Base-by-base conservation (phyloP, 2,888 invertebrate species). In the Idaea dimidiata region DNA sequence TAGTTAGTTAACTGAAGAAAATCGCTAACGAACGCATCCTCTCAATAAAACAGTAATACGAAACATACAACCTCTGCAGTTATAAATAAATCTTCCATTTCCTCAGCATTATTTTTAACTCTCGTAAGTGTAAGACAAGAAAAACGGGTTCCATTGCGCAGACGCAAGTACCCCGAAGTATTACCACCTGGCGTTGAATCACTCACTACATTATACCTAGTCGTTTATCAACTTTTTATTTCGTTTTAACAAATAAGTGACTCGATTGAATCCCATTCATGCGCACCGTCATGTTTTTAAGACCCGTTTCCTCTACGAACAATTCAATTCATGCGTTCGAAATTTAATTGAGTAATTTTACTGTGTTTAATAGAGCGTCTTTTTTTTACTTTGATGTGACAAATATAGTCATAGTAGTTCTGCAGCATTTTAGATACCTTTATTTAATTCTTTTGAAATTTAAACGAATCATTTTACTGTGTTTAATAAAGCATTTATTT, bases 241-340 rank as follows among this genome's bases (percentile, higher is more conserved):
- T 66, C 69, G 65, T 63, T 64, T 64, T 66, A 65, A 77, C 75
- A 74, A 77, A 77, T 77, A 79, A 78, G 78, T 79, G 79, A 77
- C 79, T 75, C 78, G 78, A 81, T 81, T 79, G 79, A 81, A 79
- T 74, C 71, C 79, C 81, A 82, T 83, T 84, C 82, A 82, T 81
- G 81, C 76, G 77, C 71, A 74, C 72, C 64, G 75, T 69, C 75
- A 74, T 78, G 79, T 77, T 73, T n/a, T 79, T 78, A 68, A 68
- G 66, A 66, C 68, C 62, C 65, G 74, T 70, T 72, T 43, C 43
- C 43, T 43, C 10, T 43, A 43, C 43, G 8, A 43, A 43, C 43
- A 43, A 43, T 43, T 43, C 43, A 43, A 43, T 43, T 43, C 43
- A 43, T 43, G 43, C 43, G 43, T 43, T 43, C 43, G 10, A 43